These are phyloP conservation scores for Xylota segnis DNA, from an alignment of 2,888 invertebrate genomes.

Conservation along the genomic window DNA sequence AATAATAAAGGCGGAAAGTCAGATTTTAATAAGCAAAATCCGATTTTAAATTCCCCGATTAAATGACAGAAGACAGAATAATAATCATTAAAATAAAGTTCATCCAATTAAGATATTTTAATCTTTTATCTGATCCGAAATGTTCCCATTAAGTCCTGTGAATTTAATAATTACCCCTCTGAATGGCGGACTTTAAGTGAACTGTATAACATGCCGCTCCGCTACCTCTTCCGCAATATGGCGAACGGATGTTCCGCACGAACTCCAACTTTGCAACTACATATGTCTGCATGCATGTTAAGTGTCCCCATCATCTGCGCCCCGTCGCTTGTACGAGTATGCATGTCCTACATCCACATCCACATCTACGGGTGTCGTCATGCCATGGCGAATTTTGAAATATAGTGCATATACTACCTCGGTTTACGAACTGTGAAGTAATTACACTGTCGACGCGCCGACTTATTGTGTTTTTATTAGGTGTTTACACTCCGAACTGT, in stretches of 20 bases:
- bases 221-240: not conserved
- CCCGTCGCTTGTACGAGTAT: not conserved
- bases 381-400: constrained; percentile 52
- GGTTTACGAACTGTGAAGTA: constrained; percentile 74
- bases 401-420: too few relatives aligned
- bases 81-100: constrained; percentile 65
- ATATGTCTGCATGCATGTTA: constrained; percentile 55
- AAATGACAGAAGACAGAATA: constrained; percentile 42
- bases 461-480: constrained; percentile 76
- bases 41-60: constrained; percentile 46
- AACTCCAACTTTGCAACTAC: constrained; percentile 60
- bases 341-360: constrained; percentile 14
- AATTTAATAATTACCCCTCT: constrained; percentile 59
- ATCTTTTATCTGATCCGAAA: constrained; percentile 72
- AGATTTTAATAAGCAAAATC: constrained; percentile 18
- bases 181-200: constrained; percentile 47
- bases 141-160: constrained; percentile 61
- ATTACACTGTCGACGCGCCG: constrained; percentile 73
- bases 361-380: constrained; percentile 29
- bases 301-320: constrained; percentile 1
- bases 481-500: constrained; percentile 70
- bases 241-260: constrained; percentile 51
- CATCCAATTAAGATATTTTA: constrained; percentile 74
- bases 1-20: not conserved
- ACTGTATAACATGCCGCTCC: constrained; percentile 15